Evolutionary conservation across 2,113 vertebrate species (phyloP).

Genomic region (Ellobius talpinus): DNA sequence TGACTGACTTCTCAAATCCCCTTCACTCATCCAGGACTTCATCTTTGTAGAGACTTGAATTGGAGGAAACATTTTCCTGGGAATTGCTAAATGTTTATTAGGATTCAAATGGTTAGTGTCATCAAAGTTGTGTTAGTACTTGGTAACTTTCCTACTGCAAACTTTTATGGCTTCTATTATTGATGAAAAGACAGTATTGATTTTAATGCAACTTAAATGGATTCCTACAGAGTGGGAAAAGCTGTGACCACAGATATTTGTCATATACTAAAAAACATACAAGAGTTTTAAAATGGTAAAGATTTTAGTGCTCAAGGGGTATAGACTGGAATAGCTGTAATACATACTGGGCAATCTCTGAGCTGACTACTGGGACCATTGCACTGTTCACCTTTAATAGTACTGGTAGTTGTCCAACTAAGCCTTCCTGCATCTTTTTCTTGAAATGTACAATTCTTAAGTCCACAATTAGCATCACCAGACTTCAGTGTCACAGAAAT

Average conservation of each 20-base stretch:
- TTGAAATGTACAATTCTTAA: neutral
- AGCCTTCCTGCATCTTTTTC: neutral
- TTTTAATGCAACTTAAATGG: constrained; percentile 37
- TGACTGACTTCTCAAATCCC: neutral
- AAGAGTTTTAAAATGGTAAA: constrained; percentile 22
- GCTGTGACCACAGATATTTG: neutral
- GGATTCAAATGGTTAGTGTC: neutral
- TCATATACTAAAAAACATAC: constrained; percentile 24
- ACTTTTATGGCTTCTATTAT: neutral
- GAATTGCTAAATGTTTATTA: neutral
- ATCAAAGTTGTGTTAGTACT: neutral
- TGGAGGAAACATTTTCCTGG: neutral
- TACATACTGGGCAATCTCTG: neutral
- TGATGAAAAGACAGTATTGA: constrained; percentile 43
- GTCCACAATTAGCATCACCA: neutral
- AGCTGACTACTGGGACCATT: neutral
- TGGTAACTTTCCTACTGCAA: neutral
- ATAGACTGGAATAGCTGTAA: neutral
- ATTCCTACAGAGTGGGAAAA: neutral
- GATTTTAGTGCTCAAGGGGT: neutral
- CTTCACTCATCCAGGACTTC: neutral
- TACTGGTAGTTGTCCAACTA: neutral
- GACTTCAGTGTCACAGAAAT: constrained; percentile 57
- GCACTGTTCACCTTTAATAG: neutral
- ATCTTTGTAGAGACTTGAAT: constrained; percentile 3